Base-by-base conservation (phyloP, 2,113 vertebrate genomes). In the Limanda limanda region DNA sequence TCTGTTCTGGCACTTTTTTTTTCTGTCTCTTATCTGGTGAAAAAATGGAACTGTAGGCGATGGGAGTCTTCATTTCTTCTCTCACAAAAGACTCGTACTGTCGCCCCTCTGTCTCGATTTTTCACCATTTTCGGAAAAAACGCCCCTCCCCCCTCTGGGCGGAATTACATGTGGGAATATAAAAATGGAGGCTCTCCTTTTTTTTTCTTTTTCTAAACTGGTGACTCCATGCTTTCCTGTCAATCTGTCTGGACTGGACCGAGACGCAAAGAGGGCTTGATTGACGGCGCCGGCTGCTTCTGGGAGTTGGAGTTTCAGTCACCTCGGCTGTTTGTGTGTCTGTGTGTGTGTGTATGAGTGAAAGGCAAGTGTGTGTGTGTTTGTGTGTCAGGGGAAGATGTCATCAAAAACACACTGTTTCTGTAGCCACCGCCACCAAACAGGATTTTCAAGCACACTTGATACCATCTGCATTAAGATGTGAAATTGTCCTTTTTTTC, bases 391-490 rank as follows among this genome's bases (percentile, higher is more conserved):
- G 63, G 51, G 69, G 68, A 83, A 79, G 62, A 80, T 84, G 82
- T 87, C 64, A 15, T 88, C 75, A 79, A 82, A 81, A 87, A 91
- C 91, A 94, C 90, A 94, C 91, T 52, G 92, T 96, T 95, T 96
- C 95, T 94, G 94, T 96, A 96, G 96, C 94, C 95, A 93, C 95
- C 93, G 71, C 95, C 94, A 89, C 96, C 94, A 96, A 95, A 96
- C 95, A 94, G 96, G 95, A 96, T 95, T 96, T 96, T 97, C 95
- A 97, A 99, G 97, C 97, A 98, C 97, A 98, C 95, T 96, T 96
- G 96, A 96, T 95, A 95, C 97, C 95, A 94, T 95, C 94, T 95
- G 94, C 96, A 96, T 97, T 96, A 96, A 96, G 95, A 97, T 97
- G 97, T 98, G 96, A 97, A 95, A 95, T 94, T 93, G 82, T 90